Evolutionary conservation across 2,113 vertebrate species (phyloP), one percentile per base, ranked within the genome.

Genomic region (Lucifuga dentata): DNA sequence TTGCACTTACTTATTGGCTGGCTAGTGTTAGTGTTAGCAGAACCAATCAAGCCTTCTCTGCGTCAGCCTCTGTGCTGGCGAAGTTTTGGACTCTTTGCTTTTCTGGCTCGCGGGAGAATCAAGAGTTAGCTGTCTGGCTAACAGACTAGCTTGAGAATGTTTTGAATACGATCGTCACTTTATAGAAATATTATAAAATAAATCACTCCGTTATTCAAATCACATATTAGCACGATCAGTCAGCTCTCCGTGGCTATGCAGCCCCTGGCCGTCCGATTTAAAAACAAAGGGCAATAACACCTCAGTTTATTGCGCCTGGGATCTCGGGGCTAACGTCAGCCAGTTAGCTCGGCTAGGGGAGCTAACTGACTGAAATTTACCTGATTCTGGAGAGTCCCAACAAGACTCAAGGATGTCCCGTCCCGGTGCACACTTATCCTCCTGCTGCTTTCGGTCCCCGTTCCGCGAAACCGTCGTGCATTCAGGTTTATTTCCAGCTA

Each of bases 271-370:
- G 85, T 71, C 82, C 67, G 80, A 57, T 62, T 83, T 86, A 90
- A 92, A 91, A 90, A 93, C 92, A 94, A 93, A 93, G 91, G 78
- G 90, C 90, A 89, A 91, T 89, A 87, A 79, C 66, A 90, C 90
- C 81, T 81, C 85, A 85, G 86, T 87, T 94, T 86, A 85, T 89
- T 92, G 91, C 88, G 90, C 86, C 86, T 81, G 66, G 79, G 88
- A 73, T 81, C 73, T 75, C 9, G 53, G 68, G 57, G 86, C 78
- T 86, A 90, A 88, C 57, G 73, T 82, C 68, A 73, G 39, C 68
- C 52, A 49, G 52, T 43, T 45, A 62, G 76, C 83, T 88, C 84
- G 36, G 87, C 74, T 88, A 89, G 52, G 79, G 60, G 56, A 78
- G 86, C 85, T 83, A 88, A 78, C 64, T 73, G 81, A 43, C 62